Evolutionary conservation across 2,113 vertebrate genomes (phyloP).

Genomic region (Nettapus auritus): DNA sequence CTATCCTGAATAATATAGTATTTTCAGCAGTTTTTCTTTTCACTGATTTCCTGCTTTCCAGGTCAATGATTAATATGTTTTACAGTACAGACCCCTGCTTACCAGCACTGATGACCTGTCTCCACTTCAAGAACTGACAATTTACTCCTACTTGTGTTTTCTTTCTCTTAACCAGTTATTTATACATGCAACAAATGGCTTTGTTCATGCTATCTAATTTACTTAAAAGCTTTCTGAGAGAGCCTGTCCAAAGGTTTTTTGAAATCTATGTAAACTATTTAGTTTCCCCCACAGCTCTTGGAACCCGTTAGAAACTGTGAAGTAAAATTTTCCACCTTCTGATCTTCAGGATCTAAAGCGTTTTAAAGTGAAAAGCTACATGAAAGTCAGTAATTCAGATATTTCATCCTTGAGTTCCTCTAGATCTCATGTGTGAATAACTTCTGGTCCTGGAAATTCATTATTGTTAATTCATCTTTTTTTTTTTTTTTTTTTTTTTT

Average conservation of each 20-base stretch:
- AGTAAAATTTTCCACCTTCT: background rate
- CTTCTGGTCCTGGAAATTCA: background rate
- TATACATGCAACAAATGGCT: background rate
- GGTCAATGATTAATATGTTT: background rate
- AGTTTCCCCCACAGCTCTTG: background rate
- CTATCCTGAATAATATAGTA: background rate
- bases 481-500: background rate
- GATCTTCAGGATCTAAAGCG: background rate
- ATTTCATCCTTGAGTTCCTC: background rate
- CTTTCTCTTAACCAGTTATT: background rate
- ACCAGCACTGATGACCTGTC: background rate
- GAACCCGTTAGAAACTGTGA: background rate
- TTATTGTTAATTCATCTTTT: background rate
- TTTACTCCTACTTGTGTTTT: background rate
- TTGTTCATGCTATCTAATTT: slow-evolving; percentile 17
- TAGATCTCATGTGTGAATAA: background rate
- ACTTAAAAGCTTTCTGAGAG: slow-evolving; percentile 31
- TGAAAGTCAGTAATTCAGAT: background rate
- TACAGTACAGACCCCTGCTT: background rate
- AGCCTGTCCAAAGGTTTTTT: background rate
- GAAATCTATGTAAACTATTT: background rate
- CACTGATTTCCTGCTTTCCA: background rate
- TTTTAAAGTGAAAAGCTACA: background rate
- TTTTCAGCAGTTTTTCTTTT: slow-evolving; percentile 12
- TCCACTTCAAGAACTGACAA: background rate